phyloP scores from a whole-genome alignment of 2,113 vertebrate species.

The Microtus ochrogaster region DNA sequence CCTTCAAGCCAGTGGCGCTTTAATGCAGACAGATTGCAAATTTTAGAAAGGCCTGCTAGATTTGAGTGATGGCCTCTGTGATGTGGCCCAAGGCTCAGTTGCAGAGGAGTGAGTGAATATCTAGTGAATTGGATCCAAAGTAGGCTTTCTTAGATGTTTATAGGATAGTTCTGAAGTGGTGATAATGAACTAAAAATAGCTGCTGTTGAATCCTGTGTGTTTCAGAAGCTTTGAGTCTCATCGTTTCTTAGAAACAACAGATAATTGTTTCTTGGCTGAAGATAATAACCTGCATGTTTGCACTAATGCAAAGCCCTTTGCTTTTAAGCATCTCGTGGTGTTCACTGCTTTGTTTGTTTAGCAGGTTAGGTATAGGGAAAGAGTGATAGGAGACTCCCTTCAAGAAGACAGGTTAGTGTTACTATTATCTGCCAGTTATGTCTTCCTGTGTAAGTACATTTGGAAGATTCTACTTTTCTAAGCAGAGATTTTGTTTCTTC shows the following conservation, averaged over 20 bases:
- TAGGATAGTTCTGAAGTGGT: conserved; percentile 5
- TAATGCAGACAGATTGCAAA: conserved; percentile 13
- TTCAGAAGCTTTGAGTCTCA: conserved; percentile 7
- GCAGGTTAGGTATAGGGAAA: background rate
- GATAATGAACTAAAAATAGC: background rate
- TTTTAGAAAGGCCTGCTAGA: background rate
- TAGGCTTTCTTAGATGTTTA: background rate
- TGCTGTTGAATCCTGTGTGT: background rate
- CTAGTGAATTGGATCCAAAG: conserved; percentile 5
- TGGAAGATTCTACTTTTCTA: background rate
- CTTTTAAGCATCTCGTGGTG: background rate
- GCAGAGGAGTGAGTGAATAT: background rate
- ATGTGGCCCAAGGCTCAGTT: background rate
- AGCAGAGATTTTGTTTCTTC: conserved; percentile 17
- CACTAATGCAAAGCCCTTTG: background rate
- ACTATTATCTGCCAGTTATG: background rate
- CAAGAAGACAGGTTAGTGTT: background rate
- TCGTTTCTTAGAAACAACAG: conserved; percentile 36
- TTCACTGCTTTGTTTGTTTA: conserved; percentile 30
- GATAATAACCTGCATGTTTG: background rate
- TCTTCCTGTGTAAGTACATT: conserved; percentile 11
- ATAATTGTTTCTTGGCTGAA: background rate
- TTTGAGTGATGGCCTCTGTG: background rate
- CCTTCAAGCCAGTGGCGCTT: background rate
- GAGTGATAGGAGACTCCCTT: background rate